Evolutionary conservation across 2,113 vertebrate species (phyloP).

Genomic region (Gymnorhina tibicen): DNA sequence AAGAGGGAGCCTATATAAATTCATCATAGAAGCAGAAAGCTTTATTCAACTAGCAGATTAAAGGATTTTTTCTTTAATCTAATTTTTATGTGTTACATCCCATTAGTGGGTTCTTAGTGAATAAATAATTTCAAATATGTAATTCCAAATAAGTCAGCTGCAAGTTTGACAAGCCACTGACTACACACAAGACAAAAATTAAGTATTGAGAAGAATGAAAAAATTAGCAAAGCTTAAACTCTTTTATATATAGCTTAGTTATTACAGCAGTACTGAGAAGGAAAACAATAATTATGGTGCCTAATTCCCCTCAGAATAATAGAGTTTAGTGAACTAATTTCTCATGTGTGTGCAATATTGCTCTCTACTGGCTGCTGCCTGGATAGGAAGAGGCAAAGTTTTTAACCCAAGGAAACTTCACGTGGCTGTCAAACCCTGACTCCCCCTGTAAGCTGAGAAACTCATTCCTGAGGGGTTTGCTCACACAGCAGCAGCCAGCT

Average conservation of each 20-base stretch:
- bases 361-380: conserved; percentile 27
- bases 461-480: background rate
- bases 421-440: background rate
- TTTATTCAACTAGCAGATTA: background rate
- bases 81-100: background rate
- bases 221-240: background rate
- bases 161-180: background rate
- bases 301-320: background rate
- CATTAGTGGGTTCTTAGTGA: conserved; percentile 1
- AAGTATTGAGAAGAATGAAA: conserved; percentile 1
- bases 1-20: background rate
- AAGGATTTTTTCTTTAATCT: conserved; percentile 15
- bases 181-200: background rate
- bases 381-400: background rate
- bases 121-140: background rate
- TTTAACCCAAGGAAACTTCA: background rate
- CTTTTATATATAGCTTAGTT: background rate
- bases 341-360: conserved; percentile 7
- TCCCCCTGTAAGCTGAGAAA: background rate
- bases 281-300: conserved; percentile 18
- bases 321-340: background rate
- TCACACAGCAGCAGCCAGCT: background rate
- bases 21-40: background rate
- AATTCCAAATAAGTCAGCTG: background rate
- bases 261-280: background rate